Base-by-base conservation (phyloP, 2,797 vertebrate species). In the Acanthopagrus latus region DNA sequence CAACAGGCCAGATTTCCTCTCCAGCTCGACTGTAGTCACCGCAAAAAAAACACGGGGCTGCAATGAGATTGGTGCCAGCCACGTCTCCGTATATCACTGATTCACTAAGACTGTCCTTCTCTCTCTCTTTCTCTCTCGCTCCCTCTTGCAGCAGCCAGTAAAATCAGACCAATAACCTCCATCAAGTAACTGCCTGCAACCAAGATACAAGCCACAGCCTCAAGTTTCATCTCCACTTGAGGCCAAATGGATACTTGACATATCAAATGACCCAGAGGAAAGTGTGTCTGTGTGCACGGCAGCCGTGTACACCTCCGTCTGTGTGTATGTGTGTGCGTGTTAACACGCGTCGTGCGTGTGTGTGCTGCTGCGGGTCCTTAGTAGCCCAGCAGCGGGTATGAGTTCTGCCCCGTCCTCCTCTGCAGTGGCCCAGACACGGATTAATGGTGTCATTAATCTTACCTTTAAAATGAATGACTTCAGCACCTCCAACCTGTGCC, bases 401-500 rank as follows among this genome's bases (percentile, higher is more conserved):
- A 91, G 90, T 91, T 86, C 71, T 82, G 81, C 38, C 71, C 82
- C 10, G 66, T 86, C 82, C 64, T 85, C 81, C 86, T 78, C 88
- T 87, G 86, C 82, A 88, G 87, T 51, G 76, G 86, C 79, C 82
- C 72, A 86, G 92, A 91, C 92, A 60, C 83, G 85, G 83, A 93
- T 94, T 93, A 93, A 94, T 94, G 86, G 83, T 89, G 84, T 91
- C 90, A 93, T 95, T 93, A 94, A 94, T 92, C 90, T 87, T 84
- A 85, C 80, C 87, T 89, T 88, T 88, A 91, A 93, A 95, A 94
- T 91, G 88, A 92, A 94, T 85, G 91, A 91, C 90, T 92, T 90
- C 82, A 90, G 89, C 89, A 89, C 68, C 86, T 86, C 80, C 89
- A 86, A 81, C 86, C 86, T 82, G 81, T 59, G 2, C 62, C 72